Base-by-base conservation (phyloP, 2,888 invertebrate genomes). In the Mallateleia sp. region DNA sequence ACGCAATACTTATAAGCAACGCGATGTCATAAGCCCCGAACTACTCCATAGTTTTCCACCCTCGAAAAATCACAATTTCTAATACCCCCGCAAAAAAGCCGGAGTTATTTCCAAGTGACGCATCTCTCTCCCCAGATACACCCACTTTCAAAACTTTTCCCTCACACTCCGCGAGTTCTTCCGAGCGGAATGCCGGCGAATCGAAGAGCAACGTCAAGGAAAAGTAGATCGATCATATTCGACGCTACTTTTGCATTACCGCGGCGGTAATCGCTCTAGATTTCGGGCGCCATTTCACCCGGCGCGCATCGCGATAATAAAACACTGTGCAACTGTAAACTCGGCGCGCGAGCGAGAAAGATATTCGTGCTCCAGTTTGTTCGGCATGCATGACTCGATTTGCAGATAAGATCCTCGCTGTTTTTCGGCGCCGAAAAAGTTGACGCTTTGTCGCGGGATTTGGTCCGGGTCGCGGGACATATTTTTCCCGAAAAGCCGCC, bases 401-500 rank as follows among this genome's bases (percentile, higher is more conserved):
- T 47, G 45, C 34, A 66, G 77, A 66, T 80, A 72, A 71, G 80
- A 72, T 80, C 56, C 20, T 52, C 45, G 79, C 42, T 69, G 69
- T 34, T 56, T 58, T 77, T 22, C 34, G 20, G 11, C 32, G 8
- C 25, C 18, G 22, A 24, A 20, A 62, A 38, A 62, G 14, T 64
- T 45, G 24, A 22, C 42, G 75, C 60, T 81, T 32, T 38, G 80
- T 62, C 72, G 66, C 28, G n/a, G n/a, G n/a, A n/a, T n/a, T n/a
- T n/a, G n/a, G n/a, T n/a, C n/a, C n/a, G n/a, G n/a, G n/a, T n/a
- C n/a, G n/a, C 32, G 56, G 45, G 66, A 42, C 66, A 66, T 22
- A 77, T 78, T 66, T 72, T 85, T 69, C 58, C 47, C 78, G 67
- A 42, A 72, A 75, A 66, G 66, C 89, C 77, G 87, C 90, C 89